A percentile compares a stretch with the other conserved stretches of the same genome.
Conservation (phyloP, 2,113 vertebrate species). For the Cinclus cinclus region DNA sequence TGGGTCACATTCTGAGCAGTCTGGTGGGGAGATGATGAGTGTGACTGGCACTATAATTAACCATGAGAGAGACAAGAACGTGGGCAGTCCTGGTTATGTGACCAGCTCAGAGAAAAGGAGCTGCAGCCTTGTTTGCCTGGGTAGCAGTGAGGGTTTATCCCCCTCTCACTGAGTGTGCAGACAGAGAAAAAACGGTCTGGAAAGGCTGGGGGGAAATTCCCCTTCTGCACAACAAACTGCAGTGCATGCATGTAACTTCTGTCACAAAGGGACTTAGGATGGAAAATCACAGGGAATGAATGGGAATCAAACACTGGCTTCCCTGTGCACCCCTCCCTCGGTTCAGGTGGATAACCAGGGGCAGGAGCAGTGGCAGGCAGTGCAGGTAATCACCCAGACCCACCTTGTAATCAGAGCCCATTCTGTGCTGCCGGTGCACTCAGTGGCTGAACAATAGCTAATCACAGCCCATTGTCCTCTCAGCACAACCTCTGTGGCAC, state of each 20-base stretch:
- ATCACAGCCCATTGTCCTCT: slow-evolving; percentile 52
- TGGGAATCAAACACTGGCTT: background rate
- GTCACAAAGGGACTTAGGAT: background rate
- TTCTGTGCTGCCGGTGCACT: slow-evolving; percentile 11
- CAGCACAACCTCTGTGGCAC: background rate
- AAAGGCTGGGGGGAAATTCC: background rate
- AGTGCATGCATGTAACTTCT: background rate
- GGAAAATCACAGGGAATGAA: background rate
- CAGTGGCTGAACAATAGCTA: slow-evolving; percentile 28
- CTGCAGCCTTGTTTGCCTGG: background rate
- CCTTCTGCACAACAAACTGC: background rate
- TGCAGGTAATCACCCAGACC: background rate
- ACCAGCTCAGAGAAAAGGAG: background rate
- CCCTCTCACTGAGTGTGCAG: background rate
- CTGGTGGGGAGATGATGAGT: background rate
- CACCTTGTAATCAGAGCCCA: slow-evolving; percentile 24
- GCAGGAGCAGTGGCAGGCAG: background rate
- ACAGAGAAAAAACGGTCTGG: background rate
- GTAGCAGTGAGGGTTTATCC: background rate
- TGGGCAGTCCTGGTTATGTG: background rate
- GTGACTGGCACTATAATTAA: background rate
- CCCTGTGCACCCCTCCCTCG: background rate
- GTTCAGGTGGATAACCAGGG: background rate
- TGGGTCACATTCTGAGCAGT: background rate
- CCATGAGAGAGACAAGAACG: background rate